Conservation (phyloP, 1,140 invertebrate species). For the Apis mellifera region DNA sequence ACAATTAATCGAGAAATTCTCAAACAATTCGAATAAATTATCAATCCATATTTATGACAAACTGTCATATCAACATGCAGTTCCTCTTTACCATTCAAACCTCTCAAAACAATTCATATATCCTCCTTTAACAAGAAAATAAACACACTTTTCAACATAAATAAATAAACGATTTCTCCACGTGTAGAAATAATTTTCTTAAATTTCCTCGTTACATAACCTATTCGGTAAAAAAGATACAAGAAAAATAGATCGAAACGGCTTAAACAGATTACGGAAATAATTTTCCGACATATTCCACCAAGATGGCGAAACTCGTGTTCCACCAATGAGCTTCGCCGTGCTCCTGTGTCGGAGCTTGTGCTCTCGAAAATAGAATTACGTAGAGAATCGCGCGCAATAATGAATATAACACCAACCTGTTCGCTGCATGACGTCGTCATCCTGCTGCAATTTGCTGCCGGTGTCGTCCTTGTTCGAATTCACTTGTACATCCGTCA, state of each 20-base stretch:
- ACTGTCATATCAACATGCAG: not conserved
- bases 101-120: not conserved
- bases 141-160: not conserved
- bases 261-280: no score
- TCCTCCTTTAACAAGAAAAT: not conserved
- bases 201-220: no score
- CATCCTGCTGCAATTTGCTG: slow-evolving; percentile 77
- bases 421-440: slow-evolving; percentile 68
- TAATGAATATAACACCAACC: slow-evolving; percentile 60
- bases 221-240: no score
- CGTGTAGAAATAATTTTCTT: not conserved
- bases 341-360: not conserved
- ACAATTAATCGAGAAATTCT: slow-evolving; percentile 14
- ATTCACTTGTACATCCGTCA: slow-evolving; percentile 82
- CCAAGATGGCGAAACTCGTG: slow-evolving; percentile 55
- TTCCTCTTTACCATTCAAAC: not conserved
- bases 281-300: not conserved
- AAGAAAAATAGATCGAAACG: no score
- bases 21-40: not conserved
- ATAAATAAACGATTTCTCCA: not conserved
- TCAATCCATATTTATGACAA: not conserved
- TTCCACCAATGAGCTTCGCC: slow-evolving; percentile 1
- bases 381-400: not conserved
- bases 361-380: slow-evolving; percentile 25
- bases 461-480: slow-evolving; percentile 65